Base-by-base conservation (phyloP, 2,888 invertebrate species). In the Anticlea derivata region DNA sequence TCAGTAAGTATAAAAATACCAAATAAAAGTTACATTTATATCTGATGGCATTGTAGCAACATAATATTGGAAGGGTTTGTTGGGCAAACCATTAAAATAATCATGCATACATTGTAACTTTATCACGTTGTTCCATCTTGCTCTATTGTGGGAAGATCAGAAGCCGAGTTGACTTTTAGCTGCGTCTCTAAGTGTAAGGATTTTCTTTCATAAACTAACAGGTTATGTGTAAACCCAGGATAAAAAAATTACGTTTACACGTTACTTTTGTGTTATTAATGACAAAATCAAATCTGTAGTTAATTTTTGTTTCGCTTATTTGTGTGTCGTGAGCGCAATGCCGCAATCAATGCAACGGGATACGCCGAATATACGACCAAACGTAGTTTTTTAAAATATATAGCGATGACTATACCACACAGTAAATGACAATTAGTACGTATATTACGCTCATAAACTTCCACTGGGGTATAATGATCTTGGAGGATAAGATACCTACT, bases 341-440 rank as follows among this genome's bases (percentile, higher is more conserved):
- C 79, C 68, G 78, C 74, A 71, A 77, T 77, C 75, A 73, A 72
- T 77, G 74, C 75, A 71, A 63, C 60, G 54, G 35, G 58, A 38
- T 48, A 38, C 34, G 20, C 50, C 43, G 27, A 47, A 47, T 43
- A 39, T 55, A 61, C 59, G 31, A 50, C 44, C 27, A 31, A 50
- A 41, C 53, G 46, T 46, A 27, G 56, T 40, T 51, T 31, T 23
- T 6, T 8, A 31, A 26, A 35, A 39, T 44, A 20, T 38, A 47
- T 38, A 5, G 38, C 43, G 30, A 43, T 43, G 30, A 35, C 39
- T 52, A 27, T 44, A 30, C 51, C 24, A 41, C 31, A 43, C 23
- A 47, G 31, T 43, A 47, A 47, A 38, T 47, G 41, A 33, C 43
- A 52, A 51, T 51, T 46, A 41, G 40, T 37, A 41, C 40, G 30